A percentile compares a stretch with the other conserved stretches of the same genome.
phyloP scores from a whole-genome alignment of 2,888 invertebrate species.

The Meiosimyza platycephala region DNA sequence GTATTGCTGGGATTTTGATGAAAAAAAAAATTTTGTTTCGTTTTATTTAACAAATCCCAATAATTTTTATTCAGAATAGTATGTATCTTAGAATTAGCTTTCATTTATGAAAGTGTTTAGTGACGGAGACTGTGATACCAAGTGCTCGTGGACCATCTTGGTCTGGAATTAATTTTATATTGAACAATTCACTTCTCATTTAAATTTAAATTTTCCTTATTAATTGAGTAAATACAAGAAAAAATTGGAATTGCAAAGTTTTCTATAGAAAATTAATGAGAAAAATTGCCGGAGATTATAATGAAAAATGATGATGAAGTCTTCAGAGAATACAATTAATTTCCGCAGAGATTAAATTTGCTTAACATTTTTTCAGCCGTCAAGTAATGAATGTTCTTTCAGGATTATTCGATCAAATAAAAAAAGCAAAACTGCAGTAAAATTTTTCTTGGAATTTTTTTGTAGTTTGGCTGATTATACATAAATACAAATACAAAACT shows the following conservation, averaged over 20 bases:
- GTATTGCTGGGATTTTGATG: no score
- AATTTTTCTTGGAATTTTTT: background rate
- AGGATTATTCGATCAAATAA: background rate
- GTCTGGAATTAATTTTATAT: no score
- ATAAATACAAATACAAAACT: constrained; percentile 7
- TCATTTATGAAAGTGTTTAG: no score
- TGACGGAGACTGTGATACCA: no score
- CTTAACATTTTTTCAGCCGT: background rate
- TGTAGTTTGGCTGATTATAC: background rate
- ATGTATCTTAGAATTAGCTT: no score
- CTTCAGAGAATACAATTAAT: constrained; percentile 4
- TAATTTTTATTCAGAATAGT: no score
- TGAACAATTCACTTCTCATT: background rate
- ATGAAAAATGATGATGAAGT: background rate
- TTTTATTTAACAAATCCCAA: no score
- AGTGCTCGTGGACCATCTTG: no score
- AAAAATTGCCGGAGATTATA: background rate
- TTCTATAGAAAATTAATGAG: constrained; percentile 10
- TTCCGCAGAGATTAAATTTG: constrained; percentile 1
- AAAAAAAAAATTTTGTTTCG: no score
- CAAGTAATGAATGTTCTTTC: background rate
- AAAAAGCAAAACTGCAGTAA: background rate
- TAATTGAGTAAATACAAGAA: background rate
- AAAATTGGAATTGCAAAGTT: background rate
- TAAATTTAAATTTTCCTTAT: background rate